A percentile compares a stretch with the other conserved stretches of the same genome.
Conservation (phyloP, 2,888 invertebrate genomes). For the Ceraclea dissimilis region DNA sequence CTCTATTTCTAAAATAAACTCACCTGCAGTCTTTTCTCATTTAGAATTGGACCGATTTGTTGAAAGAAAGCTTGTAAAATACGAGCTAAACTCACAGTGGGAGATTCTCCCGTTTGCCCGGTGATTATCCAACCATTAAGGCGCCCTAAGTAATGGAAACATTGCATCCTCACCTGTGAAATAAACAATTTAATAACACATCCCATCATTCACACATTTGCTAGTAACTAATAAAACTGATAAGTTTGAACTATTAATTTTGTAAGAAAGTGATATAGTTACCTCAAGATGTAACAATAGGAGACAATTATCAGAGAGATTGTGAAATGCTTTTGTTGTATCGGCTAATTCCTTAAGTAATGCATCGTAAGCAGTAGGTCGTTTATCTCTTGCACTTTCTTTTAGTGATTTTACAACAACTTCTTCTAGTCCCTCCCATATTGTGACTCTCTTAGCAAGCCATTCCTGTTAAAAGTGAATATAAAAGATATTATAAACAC, state of each 20-base stretch:
- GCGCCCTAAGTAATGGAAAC: conserved; percentile 80
- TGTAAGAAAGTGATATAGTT: no score
- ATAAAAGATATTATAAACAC: no score
- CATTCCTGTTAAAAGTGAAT: conserved; percentile 53
- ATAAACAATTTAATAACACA: no score
- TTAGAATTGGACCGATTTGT: conserved; percentile 65
- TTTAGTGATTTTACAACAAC: conserved; percentile 8
- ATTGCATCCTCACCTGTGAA: conserved; percentile 76
- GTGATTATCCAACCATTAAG: conserved; percentile 28
- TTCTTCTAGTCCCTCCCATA: conserved; percentile 17
- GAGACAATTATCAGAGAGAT: conserved; percentile 84
- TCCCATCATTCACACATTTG: background rate
- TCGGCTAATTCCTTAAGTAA: conserved; percentile 58
- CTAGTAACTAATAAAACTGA: no score
- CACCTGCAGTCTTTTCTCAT: conserved; percentile 71
- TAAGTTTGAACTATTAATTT: no score
- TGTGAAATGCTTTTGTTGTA: conserved; percentile 75
- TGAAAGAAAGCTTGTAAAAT: conserved; percentile 73
- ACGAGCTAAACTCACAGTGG: conserved; percentile 69
- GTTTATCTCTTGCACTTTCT: conserved; percentile 5
- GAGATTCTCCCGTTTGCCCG: conserved; percentile 50
- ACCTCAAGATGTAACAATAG: conserved; percentile 90
- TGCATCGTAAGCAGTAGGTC: conserved; percentile 45
- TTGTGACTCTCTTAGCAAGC: conserved; percentile 51
- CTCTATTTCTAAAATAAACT: conserved; percentile 30